These are phyloP conservation scores for Phragmatobia fuliginosa DNA, from an alignment of 2,888 invertebrate genomes.

Conservation along the genomic window DNA sequence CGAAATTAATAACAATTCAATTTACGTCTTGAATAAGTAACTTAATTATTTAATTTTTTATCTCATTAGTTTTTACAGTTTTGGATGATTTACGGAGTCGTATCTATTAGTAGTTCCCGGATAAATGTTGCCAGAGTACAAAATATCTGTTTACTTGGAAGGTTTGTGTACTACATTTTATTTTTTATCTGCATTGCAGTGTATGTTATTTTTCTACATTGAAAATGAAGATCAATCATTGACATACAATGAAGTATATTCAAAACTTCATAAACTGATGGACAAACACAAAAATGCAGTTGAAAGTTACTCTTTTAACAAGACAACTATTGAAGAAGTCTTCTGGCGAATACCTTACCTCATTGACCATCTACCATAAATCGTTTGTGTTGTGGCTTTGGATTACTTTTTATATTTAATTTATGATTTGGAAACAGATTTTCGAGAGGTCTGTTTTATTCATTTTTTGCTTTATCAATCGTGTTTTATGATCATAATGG, in stretches of 20 bases:
- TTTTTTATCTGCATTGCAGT: constrained; percentile 23
- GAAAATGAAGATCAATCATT: constrained; percentile 10
- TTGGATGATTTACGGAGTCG: neutral
- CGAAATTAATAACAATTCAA: too few species aligned
- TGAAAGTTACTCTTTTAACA: constrained; percentile 31
- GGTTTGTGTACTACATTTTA: neutral
- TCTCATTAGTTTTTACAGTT: neutral
- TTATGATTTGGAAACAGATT: neutral
- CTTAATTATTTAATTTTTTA: neutral
- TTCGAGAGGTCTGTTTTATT: neutral
- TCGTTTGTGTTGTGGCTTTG: neutral
- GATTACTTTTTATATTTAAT: neutral
- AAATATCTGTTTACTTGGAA: neutral
- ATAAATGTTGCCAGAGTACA: neutral
- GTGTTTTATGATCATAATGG: neutral
- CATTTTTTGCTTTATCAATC: neutral
- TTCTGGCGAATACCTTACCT: constrained; percentile 24
- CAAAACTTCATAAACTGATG: constrained; percentile 22
- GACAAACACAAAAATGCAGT: constrained; percentile 16
- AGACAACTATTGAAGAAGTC: constrained; percentile 32
- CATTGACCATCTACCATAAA: neutral
- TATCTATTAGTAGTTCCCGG: neutral
- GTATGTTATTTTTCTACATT: constrained; percentile 31
- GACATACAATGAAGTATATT: constrained; percentile 27
- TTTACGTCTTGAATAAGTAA: too few species aligned